These are phyloP conservation scores for Ectobius pallidus DNA, from an alignment of 2,888 invertebrate genomes.

Conservation along the genomic window DNA sequence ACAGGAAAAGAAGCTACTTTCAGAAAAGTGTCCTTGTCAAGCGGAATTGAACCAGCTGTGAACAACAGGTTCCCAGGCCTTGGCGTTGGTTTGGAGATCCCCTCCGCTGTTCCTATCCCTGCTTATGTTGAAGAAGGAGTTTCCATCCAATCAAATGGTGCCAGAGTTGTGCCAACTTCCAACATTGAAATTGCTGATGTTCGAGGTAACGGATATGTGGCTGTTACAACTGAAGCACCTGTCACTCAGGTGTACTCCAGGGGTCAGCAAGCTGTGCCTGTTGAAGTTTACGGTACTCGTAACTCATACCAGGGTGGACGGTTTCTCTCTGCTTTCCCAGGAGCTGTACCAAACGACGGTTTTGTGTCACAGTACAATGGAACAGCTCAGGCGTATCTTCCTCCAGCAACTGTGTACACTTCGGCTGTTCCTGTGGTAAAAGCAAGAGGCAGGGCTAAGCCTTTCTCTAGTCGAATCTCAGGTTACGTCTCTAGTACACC, in stretches of 20 bases:
- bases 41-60: not conserved
- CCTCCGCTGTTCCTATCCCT: not conserved
- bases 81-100: conserved; percentile 2
- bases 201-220: not conserved
- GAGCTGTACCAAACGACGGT: not conserved
- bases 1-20: not conserved
- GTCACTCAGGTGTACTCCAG: no score
- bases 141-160: not conserved
- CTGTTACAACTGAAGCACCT: not conserved
- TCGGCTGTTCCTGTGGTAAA: not conserved
- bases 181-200: not conserved
- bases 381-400: not conserved
- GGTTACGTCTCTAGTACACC: not conserved
- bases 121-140: not conserved
- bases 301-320: not conserved
- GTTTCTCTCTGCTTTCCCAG: not conserved
- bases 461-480: not conserved
- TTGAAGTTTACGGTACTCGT: not conserved
- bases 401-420: not conserved
- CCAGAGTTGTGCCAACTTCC: not conserved
- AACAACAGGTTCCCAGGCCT: not conserved
- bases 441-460: not conserved
- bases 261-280: not conserved
- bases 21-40: not conserved
- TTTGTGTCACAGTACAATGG: not conserved